Conservation (phyloP, 2,888 invertebrate genomes). For the Ophonus ardosiacus region DNA sequence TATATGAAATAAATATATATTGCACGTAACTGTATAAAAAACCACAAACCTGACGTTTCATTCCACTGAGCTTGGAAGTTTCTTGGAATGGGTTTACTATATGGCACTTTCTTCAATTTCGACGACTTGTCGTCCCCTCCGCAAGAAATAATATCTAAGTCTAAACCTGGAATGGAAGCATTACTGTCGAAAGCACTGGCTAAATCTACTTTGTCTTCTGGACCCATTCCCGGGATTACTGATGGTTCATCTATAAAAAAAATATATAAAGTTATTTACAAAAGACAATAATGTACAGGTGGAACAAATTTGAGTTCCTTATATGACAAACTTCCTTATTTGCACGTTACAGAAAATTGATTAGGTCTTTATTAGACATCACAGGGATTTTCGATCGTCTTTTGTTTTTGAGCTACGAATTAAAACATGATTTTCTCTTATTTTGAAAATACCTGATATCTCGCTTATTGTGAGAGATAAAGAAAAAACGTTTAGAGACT, state of each 20-base stretch:
- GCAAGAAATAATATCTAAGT: slow-evolving; percentile 83
- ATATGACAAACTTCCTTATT: too few relatives aligned
- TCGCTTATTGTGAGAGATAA: too few relatives aligned
- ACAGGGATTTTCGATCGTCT: too few relatives aligned
- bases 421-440: too few relatives aligned
- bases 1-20: not conserved
- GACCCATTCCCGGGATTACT: slow-evolving; percentile 97
- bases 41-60: slow-evolving; percentile 80
- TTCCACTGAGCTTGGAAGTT: slow-evolving; percentile 99
- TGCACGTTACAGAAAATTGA: too few relatives aligned
- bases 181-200: slow-evolving; percentile 88
- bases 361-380: too few relatives aligned
- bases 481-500: too few relatives aligned
- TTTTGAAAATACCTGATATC: too few relatives aligned
- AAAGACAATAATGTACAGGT: not conserved
- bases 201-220: slow-evolving; percentile 93
- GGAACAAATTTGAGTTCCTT: too few relatives aligned
- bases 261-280: slow-evolving; percentile 6
- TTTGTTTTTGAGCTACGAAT: too few relatives aligned
- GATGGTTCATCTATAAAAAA: slow-evolving; percentile 83
- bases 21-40: too few relatives aligned
- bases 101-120: slow-evolving; percentile 91
- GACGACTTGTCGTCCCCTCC: slow-evolving; percentile 81
- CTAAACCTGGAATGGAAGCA: slow-evolving; percentile 90
- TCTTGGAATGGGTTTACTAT: slow-evolving; percentile 96